These are phyloP conservation scores for Seira musarum DNA, from an alignment of 2,888 invertebrate species.

Conservation along the genomic window DNA sequence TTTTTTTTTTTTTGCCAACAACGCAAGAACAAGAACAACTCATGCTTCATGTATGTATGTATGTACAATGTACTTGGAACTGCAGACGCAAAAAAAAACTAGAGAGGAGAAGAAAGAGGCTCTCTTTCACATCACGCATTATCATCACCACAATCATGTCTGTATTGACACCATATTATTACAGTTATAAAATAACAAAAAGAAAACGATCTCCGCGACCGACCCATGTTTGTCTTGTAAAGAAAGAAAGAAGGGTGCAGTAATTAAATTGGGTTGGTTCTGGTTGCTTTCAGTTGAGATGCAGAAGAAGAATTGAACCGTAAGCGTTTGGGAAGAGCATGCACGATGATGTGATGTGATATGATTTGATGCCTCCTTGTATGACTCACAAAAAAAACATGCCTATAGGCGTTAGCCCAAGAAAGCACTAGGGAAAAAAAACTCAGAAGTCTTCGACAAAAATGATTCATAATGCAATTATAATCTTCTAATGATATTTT, in stretches of 20 bases:
- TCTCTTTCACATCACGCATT: constrained; percentile 1
- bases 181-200: constrained; percentile 22
- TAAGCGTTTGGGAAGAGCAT: background rate
- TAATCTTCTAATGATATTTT: background rate
- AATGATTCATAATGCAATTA: constrained; percentile 7
- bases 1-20: background rate
- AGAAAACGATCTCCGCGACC: constrained; percentile 8
- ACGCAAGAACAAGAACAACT: too few species aligned
- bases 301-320: background rate
- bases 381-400: background rate
- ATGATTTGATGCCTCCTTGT: background rate
- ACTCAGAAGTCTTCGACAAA: background rate
- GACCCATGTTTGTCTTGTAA: constrained; percentile 12
- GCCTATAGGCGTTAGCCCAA: background rate
- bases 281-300: background rate
- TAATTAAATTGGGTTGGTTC: constrained; percentile 41
- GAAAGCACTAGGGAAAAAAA: too few species aligned
- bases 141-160: constrained; percentile 26
- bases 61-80: background rate
- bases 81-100: background rate
- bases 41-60: background rate
- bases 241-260: constrained; percentile 45
- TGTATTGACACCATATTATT: constrained; percentile 43
- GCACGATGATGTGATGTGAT: background rate
- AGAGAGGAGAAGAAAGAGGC: constrained; percentile 6